Base-by-base conservation (phyloP, 2,888 invertebrate species). In the Dicranocentrus wangi region DNA sequence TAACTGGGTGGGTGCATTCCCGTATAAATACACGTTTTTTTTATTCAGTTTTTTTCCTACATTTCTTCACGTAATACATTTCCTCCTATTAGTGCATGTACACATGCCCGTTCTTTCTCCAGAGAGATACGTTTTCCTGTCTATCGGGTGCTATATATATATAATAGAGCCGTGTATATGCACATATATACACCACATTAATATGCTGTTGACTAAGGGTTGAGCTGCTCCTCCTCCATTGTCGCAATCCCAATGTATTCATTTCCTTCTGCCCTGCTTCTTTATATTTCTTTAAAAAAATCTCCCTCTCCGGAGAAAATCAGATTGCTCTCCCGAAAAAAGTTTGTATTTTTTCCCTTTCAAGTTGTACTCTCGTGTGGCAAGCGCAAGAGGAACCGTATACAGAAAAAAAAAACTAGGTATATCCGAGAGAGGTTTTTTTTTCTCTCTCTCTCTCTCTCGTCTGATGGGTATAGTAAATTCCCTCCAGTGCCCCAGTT, bases 1-100 rank as follows among this genome's bases (percentile, higher is more conserved):
- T 53, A 53, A n/a, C n/a, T n/a, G n/a, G n/a, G 32, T 10, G 28
- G 28, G n/a, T 61, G 61, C 61, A 61, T 61, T 17, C n/a, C 10
- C 3, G 32, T 28, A 61, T 27, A 61, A 51, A 47, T 55, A n/a
- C 55, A 23, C 55, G n/a, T n/a, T n/a, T 47, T 23, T 23, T 55
- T 21, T 47, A 47, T 47, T 47, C 15, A 10, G 8, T 47, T 55
- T 19, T 23, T 55, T 55, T 55, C 8, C 39, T 13, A 39, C 7
- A 19, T 55, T 21, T 21, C 55, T 55, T 23, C 47, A 47, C 47
- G 47, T 10, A 47, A 47, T 10, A 47, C 47, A n/a, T 47, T 47
- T 47, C n/a, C n/a, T 47, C 7, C 47, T 47, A 47, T 47, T 47
- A n/a, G 10, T 55, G 55, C 55, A 55, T n/a, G 23, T 23, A 55